These are phyloP conservation scores for Caenorhabditis japonica DNA, from an alignment of 2,888 invertebrate species.

Conservation along the genomic window DNA sequence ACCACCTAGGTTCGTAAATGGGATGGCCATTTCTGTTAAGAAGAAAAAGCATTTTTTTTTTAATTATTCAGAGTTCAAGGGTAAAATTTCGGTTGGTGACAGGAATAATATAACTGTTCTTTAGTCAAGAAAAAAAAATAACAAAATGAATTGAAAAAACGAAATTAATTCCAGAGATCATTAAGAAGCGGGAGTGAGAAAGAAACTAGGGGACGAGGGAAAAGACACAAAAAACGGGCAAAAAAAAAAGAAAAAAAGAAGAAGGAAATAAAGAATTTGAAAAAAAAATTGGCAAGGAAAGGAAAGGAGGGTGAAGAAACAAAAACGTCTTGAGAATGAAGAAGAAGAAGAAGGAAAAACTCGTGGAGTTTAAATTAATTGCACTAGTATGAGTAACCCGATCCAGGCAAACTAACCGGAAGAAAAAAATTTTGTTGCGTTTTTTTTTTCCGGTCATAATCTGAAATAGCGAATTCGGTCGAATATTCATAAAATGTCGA, in stretches of 20 bases:
- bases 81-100: too few relatives aligned
- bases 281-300: not conserved
- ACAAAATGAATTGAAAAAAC: not conserved
- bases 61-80: not conserved
- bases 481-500: too few relatives aligned
- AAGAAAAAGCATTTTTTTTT: not conserved
- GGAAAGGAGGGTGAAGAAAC: not conserved
- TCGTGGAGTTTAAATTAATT: not conserved
- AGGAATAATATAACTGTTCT: not conserved
- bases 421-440: too few relatives aligned
- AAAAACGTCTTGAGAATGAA: not conserved
- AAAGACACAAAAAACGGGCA: not conserved
- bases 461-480: too few relatives aligned
- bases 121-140: not conserved
- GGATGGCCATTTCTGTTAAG: slow-evolving; percentile 2
- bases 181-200: not conserved
- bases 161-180: not conserved
- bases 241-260: not conserved
- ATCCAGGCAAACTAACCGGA: not conserved
- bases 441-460: not conserved
- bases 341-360: not conserved
- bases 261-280: not conserved
- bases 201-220: slow-evolving; percentile 10
- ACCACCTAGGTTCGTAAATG: slow-evolving; percentile 4
- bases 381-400: not conserved